These are phyloP conservation scores for Lagopus leucura DNA, from an alignment of 2,113 vertebrate genomes.

Conservation along the genomic window DNA sequence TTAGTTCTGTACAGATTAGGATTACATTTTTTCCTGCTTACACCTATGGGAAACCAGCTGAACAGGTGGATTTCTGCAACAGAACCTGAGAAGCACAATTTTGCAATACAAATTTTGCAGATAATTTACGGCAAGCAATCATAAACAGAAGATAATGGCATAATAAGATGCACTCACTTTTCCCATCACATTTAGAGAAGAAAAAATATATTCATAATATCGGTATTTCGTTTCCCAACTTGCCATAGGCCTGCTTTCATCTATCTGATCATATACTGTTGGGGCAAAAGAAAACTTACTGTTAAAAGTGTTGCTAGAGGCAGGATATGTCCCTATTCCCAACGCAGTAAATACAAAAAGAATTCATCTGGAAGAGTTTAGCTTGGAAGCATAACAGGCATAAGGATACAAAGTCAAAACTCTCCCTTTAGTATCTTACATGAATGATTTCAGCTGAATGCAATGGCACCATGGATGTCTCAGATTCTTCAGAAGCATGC, in stretches of 20 bases:
- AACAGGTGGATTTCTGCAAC: neutral
- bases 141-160: neutral
- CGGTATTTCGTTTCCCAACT: neutral
- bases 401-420: neutral
- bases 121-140: neutral
- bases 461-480: neutral
- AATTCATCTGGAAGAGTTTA: neutral
- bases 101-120: rapidly evolving
- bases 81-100: neutral
- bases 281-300: neutral
- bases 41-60: neutral
- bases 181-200: neutral
- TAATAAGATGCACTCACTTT: neutral
- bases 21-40: neutral
- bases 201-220: neutral
- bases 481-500: neutral
- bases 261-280: neutral
- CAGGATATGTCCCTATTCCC: neutral
- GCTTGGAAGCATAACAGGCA: neutral
- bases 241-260: neutral
- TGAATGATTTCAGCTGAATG: neutral
- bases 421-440: neutral
- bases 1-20: neutral
- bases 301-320: neutral
- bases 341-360: neutral